phyloP scores from a whole-genome alignment of 2,888 invertebrate species.

The Dryomyza anilis region DNA sequence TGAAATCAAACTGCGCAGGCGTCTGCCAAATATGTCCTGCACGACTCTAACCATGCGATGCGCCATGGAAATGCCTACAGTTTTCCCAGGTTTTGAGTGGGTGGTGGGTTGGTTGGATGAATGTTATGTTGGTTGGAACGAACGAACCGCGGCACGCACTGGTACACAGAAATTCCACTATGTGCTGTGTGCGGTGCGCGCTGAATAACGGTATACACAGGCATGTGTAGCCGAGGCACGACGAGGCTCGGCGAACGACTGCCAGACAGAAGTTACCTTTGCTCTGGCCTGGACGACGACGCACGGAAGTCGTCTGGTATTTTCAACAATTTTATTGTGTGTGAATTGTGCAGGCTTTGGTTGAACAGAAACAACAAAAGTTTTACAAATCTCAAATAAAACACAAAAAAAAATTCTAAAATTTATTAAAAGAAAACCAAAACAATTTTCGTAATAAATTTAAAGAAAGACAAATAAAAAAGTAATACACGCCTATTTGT shows the following conservation, averaged over 20 bases:
- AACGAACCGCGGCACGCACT: slow-evolving; percentile 31
- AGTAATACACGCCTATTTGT: neutral
- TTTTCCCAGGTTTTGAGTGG: slow-evolving; percentile 12
- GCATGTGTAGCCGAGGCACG: slow-evolving; percentile 38
- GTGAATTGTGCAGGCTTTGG: slow-evolving; percentile 23
- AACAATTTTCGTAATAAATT: slow-evolving; percentile 25
- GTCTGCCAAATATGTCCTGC: too few species aligned
- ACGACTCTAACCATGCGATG: neutral
- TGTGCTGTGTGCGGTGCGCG: too few species aligned
- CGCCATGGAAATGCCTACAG: slow-evolving; percentile 10
- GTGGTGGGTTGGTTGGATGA: slow-evolving; percentile 14
- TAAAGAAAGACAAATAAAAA: slow-evolving; percentile 12
- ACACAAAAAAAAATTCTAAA: slow-evolving; percentile 28
- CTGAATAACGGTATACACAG: slow-evolving; percentile 47
- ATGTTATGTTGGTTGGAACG: neutral
- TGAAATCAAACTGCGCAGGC: slow-evolving; percentile 27
- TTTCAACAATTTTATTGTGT: slow-evolving; percentile 21
- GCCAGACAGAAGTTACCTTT: slow-evolving; percentile 63
- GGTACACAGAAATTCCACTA: slow-evolving; percentile 32
- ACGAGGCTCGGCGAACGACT: slow-evolving; percentile 36
- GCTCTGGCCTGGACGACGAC: slow-evolving; percentile 62
- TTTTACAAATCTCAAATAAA: slow-evolving; percentile 18
- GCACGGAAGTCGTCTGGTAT: slow-evolving; percentile 57
- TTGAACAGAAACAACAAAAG: slow-evolving; percentile 10
- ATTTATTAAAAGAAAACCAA: slow-evolving; percentile 26